Base-by-base conservation (phyloP, 2,113 vertebrate genomes). In the Toxotes jaculatrix region DNA sequence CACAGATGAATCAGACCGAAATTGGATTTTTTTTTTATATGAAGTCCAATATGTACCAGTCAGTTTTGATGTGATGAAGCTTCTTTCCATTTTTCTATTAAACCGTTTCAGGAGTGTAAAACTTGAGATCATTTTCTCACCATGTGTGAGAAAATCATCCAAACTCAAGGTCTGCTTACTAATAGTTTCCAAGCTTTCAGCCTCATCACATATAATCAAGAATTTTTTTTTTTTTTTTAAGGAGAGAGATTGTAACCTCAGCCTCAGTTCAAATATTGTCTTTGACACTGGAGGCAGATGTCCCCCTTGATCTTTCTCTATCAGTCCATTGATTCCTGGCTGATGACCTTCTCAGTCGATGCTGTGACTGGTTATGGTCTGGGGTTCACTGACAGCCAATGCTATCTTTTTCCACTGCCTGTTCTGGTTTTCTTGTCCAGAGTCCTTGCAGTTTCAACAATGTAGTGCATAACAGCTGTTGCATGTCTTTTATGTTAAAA, bases 1-100 rank as follows among this genome's bases (percentile, higher is more conserved):
- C 14, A 32, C 31, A 12, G 2, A 65, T 69, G 42, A 32, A 79
- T 71, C 38, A 59, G 23, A 23, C 21, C 3, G 43, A 38, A 51
- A 63, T 6, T 23, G n/a, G n/a, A 27, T 45, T 16, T 63, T 74
- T 74, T 84, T 63, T 69, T 64, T 62, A 36, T 38, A 38, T 38
- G 49, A 67, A 60, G 53, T 71, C 19, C 34, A 53, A 61, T 32
- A 43, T 32, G 11, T 40, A 21, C 4, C 31, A 47, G 69, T 61
- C 64, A 55, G 13, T 45, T 74, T 8, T 17, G 67, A 71, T 27
- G 13, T 7, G 59, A 65, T 49, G 31, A 32, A 38, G 21, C 31
- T n/a, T 47, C 10, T 31, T 56, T 63, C 12, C 34, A 19, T 49
- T 40, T 40, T 40, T 19, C 0, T 51, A 51, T 34, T 36, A 19